phyloP scores from a whole-genome alignment of 2,888 invertebrate genomes.

The Oligia strigilis region DNA sequence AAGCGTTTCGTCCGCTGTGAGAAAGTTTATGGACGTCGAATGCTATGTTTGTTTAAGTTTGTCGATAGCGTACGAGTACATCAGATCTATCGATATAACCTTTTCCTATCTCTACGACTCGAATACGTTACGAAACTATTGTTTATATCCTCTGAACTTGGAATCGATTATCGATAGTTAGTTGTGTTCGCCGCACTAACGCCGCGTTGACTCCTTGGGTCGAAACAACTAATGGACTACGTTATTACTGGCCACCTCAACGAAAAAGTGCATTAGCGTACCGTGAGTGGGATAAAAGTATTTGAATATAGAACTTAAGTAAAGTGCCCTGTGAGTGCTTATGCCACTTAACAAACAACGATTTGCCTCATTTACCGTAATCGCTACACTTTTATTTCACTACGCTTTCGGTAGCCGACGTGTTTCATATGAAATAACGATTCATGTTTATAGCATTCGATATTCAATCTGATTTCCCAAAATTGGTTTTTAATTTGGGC shows the following conservation, averaged over 20 bases:
- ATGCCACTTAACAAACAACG: slow-evolving; percentile 84
- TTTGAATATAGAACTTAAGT: slow-evolving; percentile 88
- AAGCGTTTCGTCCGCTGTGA: slow-evolving; percentile 77
- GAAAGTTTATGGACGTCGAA: slow-evolving; percentile 78
- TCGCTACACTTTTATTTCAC: slow-evolving; percentile 81
- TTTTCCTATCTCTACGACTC: slow-evolving; percentile 21
- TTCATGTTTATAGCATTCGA: slow-evolving; percentile 72
- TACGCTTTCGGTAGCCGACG: slow-evolving; percentile 72
- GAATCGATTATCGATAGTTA: slow-evolving; percentile 68
- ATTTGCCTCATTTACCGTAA: slow-evolving; percentile 86
- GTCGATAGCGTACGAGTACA: slow-evolving; percentile 62
- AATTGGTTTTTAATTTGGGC: slow-evolving; percentile 73
- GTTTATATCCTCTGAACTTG: slow-evolving; percentile 49
- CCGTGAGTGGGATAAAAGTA: slow-evolving; percentile 87
- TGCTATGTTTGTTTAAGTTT: slow-evolving; percentile 78
- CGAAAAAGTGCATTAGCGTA: slow-evolving; percentile 89
- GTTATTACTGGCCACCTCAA: slow-evolving; percentile 86
- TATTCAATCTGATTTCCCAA: slow-evolving; percentile 73
- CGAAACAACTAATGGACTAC: slow-evolving; percentile 85
- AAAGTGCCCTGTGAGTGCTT: slow-evolving; percentile 86
- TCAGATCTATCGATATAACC: slow-evolving; percentile 64
- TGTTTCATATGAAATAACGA: slow-evolving; percentile 71
- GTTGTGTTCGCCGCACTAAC: slow-evolving; percentile 75
- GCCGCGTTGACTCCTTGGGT: slow-evolving; percentile 71
- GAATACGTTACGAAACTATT: slow-evolving; percentile 38